phyloP scores from a whole-genome alignment of 92 coral and sea anemone species.

The Porites cylindrica region DNA sequence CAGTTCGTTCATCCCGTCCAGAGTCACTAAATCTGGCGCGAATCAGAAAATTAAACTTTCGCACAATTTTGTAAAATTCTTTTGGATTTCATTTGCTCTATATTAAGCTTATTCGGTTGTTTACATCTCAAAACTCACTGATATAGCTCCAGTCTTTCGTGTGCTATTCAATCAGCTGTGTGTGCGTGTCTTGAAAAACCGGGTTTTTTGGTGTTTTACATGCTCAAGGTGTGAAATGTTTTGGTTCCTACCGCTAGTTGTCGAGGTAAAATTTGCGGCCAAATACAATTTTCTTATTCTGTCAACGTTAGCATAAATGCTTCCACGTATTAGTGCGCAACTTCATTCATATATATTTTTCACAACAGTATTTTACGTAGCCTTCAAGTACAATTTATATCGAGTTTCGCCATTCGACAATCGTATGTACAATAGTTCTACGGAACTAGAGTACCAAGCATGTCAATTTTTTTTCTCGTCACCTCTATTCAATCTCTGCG shows the following conservation, averaged over 20 bases:
- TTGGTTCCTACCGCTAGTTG: background rate
- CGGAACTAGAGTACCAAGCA: background rate
- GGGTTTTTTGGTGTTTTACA: background rate
- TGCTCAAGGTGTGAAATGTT: background rate
- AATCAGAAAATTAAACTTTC: background rate
- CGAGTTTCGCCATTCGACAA: background rate
- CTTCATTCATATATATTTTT: background rate
- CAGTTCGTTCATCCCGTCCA: too few relatives aligned
- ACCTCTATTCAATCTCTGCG: background rate
- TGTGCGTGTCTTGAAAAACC: background rate
- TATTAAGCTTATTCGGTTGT: constrained; percentile 27
- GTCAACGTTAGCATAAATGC: background rate
- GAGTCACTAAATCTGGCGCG: background rate
- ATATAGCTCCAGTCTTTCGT: background rate
- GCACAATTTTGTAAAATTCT: constrained; percentile 3
- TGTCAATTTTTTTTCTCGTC: background rate
- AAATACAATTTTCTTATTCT: background rate
- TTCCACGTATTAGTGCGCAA: background rate
- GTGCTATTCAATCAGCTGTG: background rate
- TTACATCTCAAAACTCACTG: constrained; percentile 14
- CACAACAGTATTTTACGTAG: background rate
- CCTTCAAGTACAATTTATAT: background rate
- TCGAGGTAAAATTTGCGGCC: background rate
- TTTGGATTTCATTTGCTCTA: background rate
- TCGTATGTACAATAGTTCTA: background rate